Evolutionary conservation across 2,113 vertebrate genomes (phyloP).

Genomic region (Taxidea taxus): DNA sequence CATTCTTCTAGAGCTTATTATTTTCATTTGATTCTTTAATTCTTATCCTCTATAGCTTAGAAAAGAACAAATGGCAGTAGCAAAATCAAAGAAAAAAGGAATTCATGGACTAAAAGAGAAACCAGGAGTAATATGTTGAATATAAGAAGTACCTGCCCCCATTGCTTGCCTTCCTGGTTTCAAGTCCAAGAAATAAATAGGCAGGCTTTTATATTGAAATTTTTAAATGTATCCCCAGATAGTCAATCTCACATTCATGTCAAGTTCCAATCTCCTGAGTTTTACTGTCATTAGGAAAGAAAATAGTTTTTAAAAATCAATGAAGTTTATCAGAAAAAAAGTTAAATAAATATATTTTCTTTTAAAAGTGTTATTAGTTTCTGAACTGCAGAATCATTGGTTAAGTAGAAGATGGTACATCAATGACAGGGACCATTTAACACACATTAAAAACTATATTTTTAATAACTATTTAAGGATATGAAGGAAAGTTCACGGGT

Average conservation of each 20-base stretch:
- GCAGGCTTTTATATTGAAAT: neutral
- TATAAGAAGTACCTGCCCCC: neutral
- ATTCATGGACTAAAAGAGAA: neutral
- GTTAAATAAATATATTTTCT: neutral
- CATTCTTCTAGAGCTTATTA: neutral
- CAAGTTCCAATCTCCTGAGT: constrained; percentile 5
- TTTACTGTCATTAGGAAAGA: neutral
- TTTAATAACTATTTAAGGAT: neutral
- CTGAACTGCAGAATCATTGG: neutral
- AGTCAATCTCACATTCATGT: constrained; percentile 15
- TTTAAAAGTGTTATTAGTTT: neutral
- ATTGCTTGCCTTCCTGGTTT: neutral
- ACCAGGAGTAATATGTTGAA: neutral
- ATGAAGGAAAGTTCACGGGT: neutral
- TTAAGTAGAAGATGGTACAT: neutral
- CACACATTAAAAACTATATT: neutral
- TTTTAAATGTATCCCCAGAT: neutral
- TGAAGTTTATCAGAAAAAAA: neutral
- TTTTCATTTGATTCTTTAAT: neutral
- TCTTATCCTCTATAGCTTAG: neutral
- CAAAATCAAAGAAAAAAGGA: neutral
- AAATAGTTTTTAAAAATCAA: neutral
- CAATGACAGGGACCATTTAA: neutral
- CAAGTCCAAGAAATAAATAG: neutral
- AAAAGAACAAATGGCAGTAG: neutral